Conservation (phyloP, 2,888 invertebrate genomes). For the Pardosa pseudoannulata region DNA sequence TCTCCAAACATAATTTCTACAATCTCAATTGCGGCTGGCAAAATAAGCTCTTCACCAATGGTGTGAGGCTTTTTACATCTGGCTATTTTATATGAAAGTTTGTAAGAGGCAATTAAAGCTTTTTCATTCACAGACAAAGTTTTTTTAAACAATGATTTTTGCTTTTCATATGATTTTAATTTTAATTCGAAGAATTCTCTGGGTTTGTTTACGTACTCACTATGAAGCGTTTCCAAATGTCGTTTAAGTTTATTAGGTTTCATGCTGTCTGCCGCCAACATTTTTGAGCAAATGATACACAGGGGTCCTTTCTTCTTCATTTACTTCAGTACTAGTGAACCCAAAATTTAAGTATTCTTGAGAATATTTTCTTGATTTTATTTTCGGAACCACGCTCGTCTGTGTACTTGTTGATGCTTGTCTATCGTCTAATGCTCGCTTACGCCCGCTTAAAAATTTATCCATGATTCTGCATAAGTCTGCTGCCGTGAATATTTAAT, state of each 20-base stretch:
- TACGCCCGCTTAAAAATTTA: too few species aligned
- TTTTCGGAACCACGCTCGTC: too few species aligned
- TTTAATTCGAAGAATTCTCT: neutral
- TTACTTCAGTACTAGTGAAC: too few species aligned
- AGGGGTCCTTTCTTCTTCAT: too few species aligned
- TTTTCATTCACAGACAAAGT: slow-evolving; percentile 31
- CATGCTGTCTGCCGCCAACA: slow-evolving; percentile 26
- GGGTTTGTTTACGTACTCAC: neutral
- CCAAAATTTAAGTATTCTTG: too few species aligned
- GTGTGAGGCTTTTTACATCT: slow-evolving; percentile 56
- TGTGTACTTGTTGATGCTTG: too few species aligned
- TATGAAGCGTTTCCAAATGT: slow-evolving; percentile 26
- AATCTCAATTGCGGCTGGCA: slow-evolving; percentile 18
- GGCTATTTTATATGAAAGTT: slow-evolving; percentile 53
- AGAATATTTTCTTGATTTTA: too few species aligned
- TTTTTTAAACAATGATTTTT: slow-evolving; percentile 10
- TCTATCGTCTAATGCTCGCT: too few species aligned
- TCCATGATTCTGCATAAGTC: too few species aligned
- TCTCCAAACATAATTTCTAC: slow-evolving; percentile 30
- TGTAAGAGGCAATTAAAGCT: slow-evolving; percentile 45
- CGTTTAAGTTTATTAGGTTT: slow-evolving; percentile 19
- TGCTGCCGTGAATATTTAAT: too few species aligned
- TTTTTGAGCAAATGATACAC: slow-evolving; percentile 20
- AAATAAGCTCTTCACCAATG: slow-evolving; percentile 47
- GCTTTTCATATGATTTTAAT: neutral